Base-by-base conservation (phyloP, 2,797 vertebrate species). In the Parauchenoglanis punctatus region DNA sequence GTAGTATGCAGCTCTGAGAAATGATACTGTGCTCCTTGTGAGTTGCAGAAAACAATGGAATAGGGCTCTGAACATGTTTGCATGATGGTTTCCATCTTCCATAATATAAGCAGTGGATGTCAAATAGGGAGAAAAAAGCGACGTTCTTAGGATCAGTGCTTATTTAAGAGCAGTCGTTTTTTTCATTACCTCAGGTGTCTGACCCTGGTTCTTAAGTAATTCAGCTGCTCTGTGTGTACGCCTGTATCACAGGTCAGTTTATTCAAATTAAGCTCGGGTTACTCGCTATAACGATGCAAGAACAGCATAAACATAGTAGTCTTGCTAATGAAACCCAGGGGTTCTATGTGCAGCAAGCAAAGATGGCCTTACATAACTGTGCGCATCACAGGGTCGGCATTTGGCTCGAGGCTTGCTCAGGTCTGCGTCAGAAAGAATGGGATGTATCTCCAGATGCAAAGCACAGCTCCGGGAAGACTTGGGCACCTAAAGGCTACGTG, bases 341-440 rank as follows among this genome's bases (percentile, higher is more conserved):
- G 12, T 59, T n/a, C 68, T 20, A 18, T 56, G 23, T 76, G 40
- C 52, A 40, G 70, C 75, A 63, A 85, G 49, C 28, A 28, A n/a
- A 68, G 10, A 40, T 2, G 23, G 11, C 2, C 12, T 87, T 89
- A 78, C 63, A 56, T 84, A 88, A 88, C 77, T 1, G 61, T 5
- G 44, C 3, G 46, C 67, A 31, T 84, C 31, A n/a, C 4, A 20
- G 68, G 73, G 78, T 84, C 81, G 35, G 40, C 77, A 59, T 70
- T 84, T 5, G 73, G n/a, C 83, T 72, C 13, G 20, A 70, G 81
- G 81, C 70, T 76, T 31, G 59, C 25, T 65, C 49, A 28, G 52
- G 68, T 78, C 72, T 76, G 81, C 58, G 72, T 76, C 86, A 83
- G 81, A 46, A 59, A 84, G 61, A 63, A 83, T 13, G 31, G 7